Base-by-base conservation (phyloP, 1,140 invertebrate species). In the Tetramorium simillimum region DNA sequence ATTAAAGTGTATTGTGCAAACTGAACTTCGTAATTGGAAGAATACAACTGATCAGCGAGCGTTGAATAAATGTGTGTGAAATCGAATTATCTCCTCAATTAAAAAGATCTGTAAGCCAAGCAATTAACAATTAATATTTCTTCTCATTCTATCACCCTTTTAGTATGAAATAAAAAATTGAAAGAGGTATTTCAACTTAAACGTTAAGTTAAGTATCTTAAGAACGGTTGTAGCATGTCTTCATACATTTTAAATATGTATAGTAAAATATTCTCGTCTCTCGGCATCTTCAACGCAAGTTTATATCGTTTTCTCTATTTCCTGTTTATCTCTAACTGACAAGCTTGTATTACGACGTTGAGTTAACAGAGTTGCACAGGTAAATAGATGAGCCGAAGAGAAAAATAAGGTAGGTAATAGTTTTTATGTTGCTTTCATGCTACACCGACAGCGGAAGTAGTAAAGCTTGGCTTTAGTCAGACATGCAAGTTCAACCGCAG, bases 391-490 rank as follows among this genome's bases (percentile, higher is more conserved):
- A 84, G 73, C 24, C 16, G 6, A 72, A 46, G 16, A 46, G 37
- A 43, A 73, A 60, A 75, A 73, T 58, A 43, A 60, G 37, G 12
- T 33, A 60, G 21, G 12, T 33, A 60, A 62, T 7, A 49, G 18
- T 60, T 58, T 84, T 46, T 60, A 70, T 46, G 40, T 14, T 21
- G 24, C 40, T 60, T 43, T 73, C 14, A n/a, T 37, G 28, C 14
- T 37, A 24, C 28, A 33, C 21, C 53, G 69, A 46, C 18, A 21
- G 69, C 69, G 80, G 69, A 70, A 84, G 80, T 84, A 84, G 69
- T 75, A 84, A 62, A 84, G 46, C 53, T 28, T 28, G 40, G 43
- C 24, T 82, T 18, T n/a, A n/a, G 40, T 75, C 80, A 84, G 53
- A 56, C 69, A 43, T 40, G 4, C 40, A 49, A 62, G 18, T 75